Evolutionary conservation across 64 coral and sea anemone species (phyloP), one percentile per base, ranked within the genome.

Genomic region (Montipora capricornis): DNA sequence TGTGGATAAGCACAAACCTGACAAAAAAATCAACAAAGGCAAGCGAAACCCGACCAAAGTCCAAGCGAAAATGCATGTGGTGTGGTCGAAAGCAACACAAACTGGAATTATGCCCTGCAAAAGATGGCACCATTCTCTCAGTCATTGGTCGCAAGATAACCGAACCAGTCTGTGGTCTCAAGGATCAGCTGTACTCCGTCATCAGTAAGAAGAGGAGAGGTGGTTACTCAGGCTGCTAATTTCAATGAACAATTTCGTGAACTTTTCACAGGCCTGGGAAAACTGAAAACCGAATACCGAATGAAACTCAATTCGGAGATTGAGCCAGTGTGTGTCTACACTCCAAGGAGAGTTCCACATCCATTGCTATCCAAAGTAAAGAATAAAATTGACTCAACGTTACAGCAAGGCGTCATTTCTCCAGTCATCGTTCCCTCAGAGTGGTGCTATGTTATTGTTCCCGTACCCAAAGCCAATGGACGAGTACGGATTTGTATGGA

Each of bases 251-350:
- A 94, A 79, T 94, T 94, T 50, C 83, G 84, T n/a, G 19, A 22
- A 59, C 67, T 94, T 62, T 94, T 94, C 64, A 47, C 64, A 19
- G 76, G 92, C 1, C 50, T 94, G 73, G 76, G 85, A 29, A 89
- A 80, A 59, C 19, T 94, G 16, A 60, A 88, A 49, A 89, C 37
- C 47, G 48, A 94, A 49, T 88, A 73, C 64, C 64, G 78, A 19
- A 94, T 94, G 51, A 94, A 75, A 17, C 48, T 89, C 15, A 20
- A 61, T 16, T 74, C 85, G n/a, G 92, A 82, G 44, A 55, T 87
- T 19, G 49, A 94, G 68, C 92, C 48, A 71, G 44, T 75, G 73
- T 88, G 76, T 10, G 13, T 94, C 19, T 81, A 75, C 79, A 81
- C 86, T 1, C 77, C 78, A 83, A 83, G 16, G 61, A 52, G 45